Evolutionary conservation across 2,113 vertebrate genomes (phyloP).

Genomic region (Gopherus evgoodei): DNA sequence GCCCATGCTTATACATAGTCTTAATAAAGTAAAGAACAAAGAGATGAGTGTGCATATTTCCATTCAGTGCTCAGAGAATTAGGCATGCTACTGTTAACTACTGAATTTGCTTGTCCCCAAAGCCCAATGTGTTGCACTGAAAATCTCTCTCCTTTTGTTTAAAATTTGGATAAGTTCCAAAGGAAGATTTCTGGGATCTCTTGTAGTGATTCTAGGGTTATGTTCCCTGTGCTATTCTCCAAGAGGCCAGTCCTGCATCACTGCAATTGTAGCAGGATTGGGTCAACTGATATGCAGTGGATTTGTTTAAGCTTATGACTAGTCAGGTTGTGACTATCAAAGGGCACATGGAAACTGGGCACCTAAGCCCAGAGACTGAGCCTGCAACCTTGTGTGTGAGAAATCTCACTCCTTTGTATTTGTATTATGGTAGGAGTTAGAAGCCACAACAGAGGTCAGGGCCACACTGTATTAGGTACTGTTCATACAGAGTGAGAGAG

Average conservation of each 20-base stretch:
- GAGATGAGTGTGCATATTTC: background rate
- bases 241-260: background rate
- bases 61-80: background rate
- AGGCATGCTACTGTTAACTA: slow-evolving; percentile 49
- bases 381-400: fast-evolving
- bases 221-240: background rate
- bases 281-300: background rate
- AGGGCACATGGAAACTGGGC: background rate
- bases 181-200: slow-evolving; percentile 23
- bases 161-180: slow-evolving; percentile 32
- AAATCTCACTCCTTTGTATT: slow-evolving; percentile 30
- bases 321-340: background rate
- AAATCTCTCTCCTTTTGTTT: slow-evolving; percentile 37
- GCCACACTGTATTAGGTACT: background rate
- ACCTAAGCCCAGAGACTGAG: background rate
- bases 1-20: background rate
- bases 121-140: slow-evolving; percentile 37
- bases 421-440: background rate
- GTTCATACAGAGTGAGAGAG: background rate
- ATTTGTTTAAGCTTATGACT: background rate
- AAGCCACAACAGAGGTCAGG: slow-evolving; percentile 1
- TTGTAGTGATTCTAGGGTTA: background rate
- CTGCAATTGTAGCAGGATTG: slow-evolving; percentile 10
- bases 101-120: slow-evolving; percentile 42
- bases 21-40: background rate